phyloP scores from a whole-genome alignment of 1,140 invertebrate genomes.

The Philaenus spumarius region DNA sequence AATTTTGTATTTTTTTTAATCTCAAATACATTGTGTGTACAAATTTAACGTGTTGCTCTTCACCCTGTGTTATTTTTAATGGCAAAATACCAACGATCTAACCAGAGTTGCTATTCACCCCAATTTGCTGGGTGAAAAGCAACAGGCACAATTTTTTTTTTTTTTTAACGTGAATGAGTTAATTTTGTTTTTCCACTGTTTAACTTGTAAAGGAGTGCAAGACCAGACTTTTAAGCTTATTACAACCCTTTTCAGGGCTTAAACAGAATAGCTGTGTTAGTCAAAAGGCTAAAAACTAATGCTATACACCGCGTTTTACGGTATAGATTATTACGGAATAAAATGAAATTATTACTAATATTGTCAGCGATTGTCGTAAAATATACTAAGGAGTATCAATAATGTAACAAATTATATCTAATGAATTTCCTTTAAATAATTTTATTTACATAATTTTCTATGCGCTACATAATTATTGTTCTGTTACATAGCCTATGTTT shows the following conservation, averaged over 20 bases:
- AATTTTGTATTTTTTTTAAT: background rate
- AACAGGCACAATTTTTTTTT: background rate
- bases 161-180: background rate
- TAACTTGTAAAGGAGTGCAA: background rate
- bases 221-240: background rate
- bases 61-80: background rate
- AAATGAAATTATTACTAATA: no score
- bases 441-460: no score
- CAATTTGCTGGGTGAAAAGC: background rate
- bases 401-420: no score
- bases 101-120: background rate
- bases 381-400: no score
- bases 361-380: no score
- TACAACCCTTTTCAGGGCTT: background rate
- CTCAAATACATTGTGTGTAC: background rate
- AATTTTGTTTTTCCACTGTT: background rate
- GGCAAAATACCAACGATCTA: background rate
- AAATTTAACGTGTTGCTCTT: background rate
- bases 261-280: no score
- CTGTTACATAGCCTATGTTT: no score
- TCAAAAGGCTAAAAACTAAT: background rate
- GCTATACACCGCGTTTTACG: conserved; percentile 1
- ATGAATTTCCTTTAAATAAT: no score
- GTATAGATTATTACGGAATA: no score
- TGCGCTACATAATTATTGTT: no score